Evolutionary conservation across 2,888 invertebrate genomes (phyloP).

Genomic region (Monoplex corrugatus): DNA sequence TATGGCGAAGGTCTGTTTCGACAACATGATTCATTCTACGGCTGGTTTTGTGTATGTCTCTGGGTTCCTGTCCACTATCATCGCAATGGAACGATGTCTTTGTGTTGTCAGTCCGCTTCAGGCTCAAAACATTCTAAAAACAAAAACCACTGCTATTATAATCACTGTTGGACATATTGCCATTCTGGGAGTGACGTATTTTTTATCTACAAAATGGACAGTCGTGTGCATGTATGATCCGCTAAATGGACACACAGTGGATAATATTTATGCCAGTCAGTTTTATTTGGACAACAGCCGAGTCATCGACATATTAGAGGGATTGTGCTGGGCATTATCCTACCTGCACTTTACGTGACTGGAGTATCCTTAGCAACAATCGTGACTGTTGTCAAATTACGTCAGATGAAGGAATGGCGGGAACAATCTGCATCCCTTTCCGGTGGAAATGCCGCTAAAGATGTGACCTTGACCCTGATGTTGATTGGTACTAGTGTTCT

Average conservation of each 20-base stretch:
- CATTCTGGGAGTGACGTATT: neutral
- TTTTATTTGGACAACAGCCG: constrained; percentile 1
- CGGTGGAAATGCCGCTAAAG: too few species aligned
- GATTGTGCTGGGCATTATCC: constrained; percentile 27
- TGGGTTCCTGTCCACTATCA: neutral
- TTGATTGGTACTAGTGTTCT: constrained; percentile 28
- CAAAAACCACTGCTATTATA: constrained; percentile 1
- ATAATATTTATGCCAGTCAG: neutral
- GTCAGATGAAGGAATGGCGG: constrained; percentile 31
- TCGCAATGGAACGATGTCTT: constrained; percentile 24
- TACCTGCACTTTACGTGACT: constrained; percentile 4
- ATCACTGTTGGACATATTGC: neutral
- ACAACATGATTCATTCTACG: constrained; percentile 37
- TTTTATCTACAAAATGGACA: constrained; percentile 15
- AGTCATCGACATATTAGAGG: constrained; percentile 17
- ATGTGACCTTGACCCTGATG: constrained; percentile 42
- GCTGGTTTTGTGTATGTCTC: constrained; percentile 29
- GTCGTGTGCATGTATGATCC: constrained; percentile 19
- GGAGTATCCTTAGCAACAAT: neutral
- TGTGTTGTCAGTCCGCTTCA: constrained; percentile 9
- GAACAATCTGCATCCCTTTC: neutral
- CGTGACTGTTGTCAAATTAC: constrained; percentile 21
- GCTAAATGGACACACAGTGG: neutral
- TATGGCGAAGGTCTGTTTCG: constrained; percentile 31
- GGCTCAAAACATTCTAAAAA: neutral